Evolutionary conservation across 1,140 invertebrate species (phyloP).

Genomic region (Drosophila auraria): DNA sequence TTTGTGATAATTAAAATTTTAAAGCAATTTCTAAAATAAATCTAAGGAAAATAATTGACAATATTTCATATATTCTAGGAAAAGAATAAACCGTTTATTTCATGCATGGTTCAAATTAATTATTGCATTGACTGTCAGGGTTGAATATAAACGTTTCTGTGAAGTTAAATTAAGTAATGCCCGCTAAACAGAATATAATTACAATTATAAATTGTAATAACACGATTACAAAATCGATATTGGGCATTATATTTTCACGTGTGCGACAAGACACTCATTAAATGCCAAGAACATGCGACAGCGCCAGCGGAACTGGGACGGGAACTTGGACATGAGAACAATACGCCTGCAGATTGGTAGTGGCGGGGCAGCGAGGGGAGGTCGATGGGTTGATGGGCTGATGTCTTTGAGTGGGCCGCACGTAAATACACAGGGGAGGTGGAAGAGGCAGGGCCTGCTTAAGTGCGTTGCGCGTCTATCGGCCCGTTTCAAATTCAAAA

Average conservation of each 20-base stretch:
- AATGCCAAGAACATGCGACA: constrained; percentile 73
- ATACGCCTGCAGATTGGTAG: constrained; percentile 39
- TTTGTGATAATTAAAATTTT: too few species aligned
- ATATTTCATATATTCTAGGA: too few species aligned
- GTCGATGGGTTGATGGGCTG: constrained; percentile 9
- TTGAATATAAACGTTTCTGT: neutral
- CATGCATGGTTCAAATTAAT: too few species aligned
- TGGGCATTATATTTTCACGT: constrained; percentile 12
- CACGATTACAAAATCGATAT: constrained; percentile 25
- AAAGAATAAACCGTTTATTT: too few species aligned
- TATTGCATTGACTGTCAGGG: neutral
- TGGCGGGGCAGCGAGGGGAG: constrained; percentile 1
- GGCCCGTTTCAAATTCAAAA: constrained; percentile 74
- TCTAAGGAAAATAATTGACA: too few species aligned
- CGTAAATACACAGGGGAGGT: neutral
- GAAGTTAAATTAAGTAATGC: constrained; percentile 3
- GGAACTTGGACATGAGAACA: constrained; percentile 44
- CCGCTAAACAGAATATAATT: neutral
- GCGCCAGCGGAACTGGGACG: constrained; percentile 24
- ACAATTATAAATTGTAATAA: constrained; percentile 11
- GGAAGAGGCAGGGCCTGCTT: constrained; percentile 8
- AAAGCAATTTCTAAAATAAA: too few species aligned
- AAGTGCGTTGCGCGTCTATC: constrained; percentile 41
- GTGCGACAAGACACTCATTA: constrained; percentile 56
- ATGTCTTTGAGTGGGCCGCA: constrained; percentile 25